Conservation (phyloP, 2,888 invertebrate species). For the Morpho achilles region DNA sequence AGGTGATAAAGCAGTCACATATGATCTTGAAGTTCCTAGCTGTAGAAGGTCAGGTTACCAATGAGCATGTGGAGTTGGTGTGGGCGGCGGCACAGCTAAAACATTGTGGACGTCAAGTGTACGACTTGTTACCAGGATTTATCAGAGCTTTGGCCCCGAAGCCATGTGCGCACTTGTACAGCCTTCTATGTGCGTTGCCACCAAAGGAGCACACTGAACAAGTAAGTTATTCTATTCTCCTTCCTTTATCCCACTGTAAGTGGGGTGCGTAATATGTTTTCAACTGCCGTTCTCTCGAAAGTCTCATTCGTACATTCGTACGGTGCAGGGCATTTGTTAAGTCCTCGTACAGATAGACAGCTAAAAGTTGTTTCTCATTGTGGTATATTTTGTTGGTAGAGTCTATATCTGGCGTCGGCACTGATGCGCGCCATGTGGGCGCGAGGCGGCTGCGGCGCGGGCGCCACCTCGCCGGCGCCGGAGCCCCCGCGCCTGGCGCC, state of each 20-base stretch:
- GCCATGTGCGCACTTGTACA: constrained; percentile 93
- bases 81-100: constrained; percentile 98
- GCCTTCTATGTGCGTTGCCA: constrained; percentile 90
- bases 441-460: constrained; percentile 71
- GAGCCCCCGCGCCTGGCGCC: constrained; percentile 73
- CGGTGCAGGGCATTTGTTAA: too few relatives aligned
- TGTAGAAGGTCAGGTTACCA: constrained; percentile 93
- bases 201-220: constrained; percentile 96
- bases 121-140: constrained; percentile 92
- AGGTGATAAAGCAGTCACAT: constrained; percentile 96
- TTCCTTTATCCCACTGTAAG: too few relatives aligned
- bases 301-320: too few relatives aligned
- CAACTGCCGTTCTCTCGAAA: too few relatives aligned
- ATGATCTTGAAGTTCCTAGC: constrained; percentile 95
- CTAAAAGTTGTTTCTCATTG: neutral
- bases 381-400: constrained; percentile 67
- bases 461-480: constrained; percentile 50
- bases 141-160: constrained; percentile 94
- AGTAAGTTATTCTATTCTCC: constrained; percentile 54
- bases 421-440: constrained; percentile 95
- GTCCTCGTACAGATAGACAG: too few relatives aligned
- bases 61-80: constrained; percentile 93
- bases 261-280: too few relatives aligned
- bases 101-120: constrained; percentile 96
- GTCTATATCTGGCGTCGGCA: constrained; percentile 92